Evolutionary conservation across 2,888 invertebrate genomes (phyloP), one percentile per base, ranked within the genome.

Genomic region (Charanyca ferruginea): DNA sequence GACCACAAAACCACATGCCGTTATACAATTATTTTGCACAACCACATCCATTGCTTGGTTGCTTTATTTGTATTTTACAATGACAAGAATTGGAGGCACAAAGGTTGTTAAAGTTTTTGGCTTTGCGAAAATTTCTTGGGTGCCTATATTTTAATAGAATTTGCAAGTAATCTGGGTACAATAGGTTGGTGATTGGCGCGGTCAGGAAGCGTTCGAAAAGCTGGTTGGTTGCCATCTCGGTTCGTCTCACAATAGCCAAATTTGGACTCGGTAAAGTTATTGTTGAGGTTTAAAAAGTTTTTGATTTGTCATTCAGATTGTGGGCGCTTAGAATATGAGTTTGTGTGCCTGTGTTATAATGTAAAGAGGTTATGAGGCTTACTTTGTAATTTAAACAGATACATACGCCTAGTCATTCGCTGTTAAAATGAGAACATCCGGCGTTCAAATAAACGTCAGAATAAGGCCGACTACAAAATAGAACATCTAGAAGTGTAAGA

Each of bases 81-180:
- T 48, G 9, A 16, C 18, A 23, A 3, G 47, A 57, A 64, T 42
- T 11, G 62, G 58, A 59, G 9, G 53, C 20, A 77, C 86, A 83
- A 85, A 85, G 83, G 78, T 77, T 73, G 38, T 58, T 45, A 62
- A 79, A 80, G 69, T 70, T 78, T 66, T 68, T 60, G 65, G 57
- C n/a, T 20, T 13, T 20, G 68, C 65, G 52, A 76, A 75, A 73
- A 63, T 70, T 66, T 54, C 41, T 48, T 48, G n/a, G 48, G 66
- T 51, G n/a, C 45, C 61, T 48, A 45, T 63, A 79, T 72, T 79
- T 85, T 84, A 89, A 88, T 85, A 79, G 82, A 91, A 91, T 92
- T 91, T 91, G 94, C 94, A 94, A 94, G 93, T 94, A 94, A 94
- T 90, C 87, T 81, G 65, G 57, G 76, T 79, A 93, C 93, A 94